These are phyloP conservation scores for Thereva unica DNA, from an alignment of 2,888 invertebrate species.

Conservation along the genomic window DNA sequence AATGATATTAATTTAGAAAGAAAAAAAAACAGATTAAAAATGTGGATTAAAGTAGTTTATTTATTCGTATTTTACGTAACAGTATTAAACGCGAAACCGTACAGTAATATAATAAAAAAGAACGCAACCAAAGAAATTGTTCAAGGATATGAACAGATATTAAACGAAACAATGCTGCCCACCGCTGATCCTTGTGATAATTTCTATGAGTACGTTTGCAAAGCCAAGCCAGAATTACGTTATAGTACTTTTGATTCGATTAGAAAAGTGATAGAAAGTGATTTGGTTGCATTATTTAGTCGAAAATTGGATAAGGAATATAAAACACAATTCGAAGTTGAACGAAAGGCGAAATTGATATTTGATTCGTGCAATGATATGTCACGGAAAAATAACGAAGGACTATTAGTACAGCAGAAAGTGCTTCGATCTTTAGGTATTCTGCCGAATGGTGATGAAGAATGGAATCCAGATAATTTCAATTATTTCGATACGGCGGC, in stretches of 20 bases:
- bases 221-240: neutral
- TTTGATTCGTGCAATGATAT: conserved; percentile 14
- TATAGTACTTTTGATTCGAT: conserved; percentile 8
- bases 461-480: neutral
- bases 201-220: conserved; percentile 23
- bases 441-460: neutral
- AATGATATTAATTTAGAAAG: too few relatives aligned
- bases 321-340: neutral
- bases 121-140: neutral
- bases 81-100: too few relatives aligned
- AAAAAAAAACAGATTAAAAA: too few relatives aligned
- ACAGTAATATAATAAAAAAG: neutral
- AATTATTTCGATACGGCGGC: conserved; percentile 3
- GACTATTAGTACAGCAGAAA: neutral
- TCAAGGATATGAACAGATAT: neutral
- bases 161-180: conserved; percentile 4
- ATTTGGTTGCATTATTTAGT: neutral
- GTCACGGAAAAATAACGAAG: neutral
- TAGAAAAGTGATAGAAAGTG: neutral
- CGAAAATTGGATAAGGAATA: neutral
- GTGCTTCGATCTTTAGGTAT: neutral
- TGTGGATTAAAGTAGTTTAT: too few relatives aligned
- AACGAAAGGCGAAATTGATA: neutral
- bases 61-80: too few relatives aligned
- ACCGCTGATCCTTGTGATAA: conserved; percentile 14